Conservation (phyloP, 2,888 invertebrate species). For the Harmothoe impar region DNA sequence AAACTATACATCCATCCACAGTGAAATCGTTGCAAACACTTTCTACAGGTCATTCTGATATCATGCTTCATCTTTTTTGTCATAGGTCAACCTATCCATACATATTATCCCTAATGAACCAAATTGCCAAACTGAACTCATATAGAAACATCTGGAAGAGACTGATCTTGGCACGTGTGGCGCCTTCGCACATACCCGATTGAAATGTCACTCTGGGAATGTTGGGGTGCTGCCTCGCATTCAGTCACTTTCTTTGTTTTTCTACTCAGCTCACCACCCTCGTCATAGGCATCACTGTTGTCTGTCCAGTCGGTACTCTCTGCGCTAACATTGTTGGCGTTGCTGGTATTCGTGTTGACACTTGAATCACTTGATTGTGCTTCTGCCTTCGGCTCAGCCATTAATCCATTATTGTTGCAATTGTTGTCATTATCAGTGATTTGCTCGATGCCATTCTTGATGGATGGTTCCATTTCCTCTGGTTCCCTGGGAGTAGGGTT, state of each 20-base stretch:
- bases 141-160: constrained; percentile 1
- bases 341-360: constrained; percentile 8
- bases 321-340: neutral
- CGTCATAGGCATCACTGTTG: neutral
- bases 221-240: neutral
- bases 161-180: neutral
- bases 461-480: neutral
- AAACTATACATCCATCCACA: no score
- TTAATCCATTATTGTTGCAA: neutral
- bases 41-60: no score
- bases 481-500: neutral
- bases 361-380: neutral
- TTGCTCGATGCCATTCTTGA: neutral
- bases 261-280: neutral
- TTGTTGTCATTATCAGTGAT: neutral
- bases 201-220: constrained; percentile 5
- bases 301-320: neutral
- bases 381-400: neutral
- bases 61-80: no score
- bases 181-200: neutral
- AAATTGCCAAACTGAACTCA: neutral
- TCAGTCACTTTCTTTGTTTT: neutral
- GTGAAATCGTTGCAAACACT: no score
- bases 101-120: no score
- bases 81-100: no score